phyloP scores from a whole-genome alignment of 2,113 vertebrate species.

The human region GRCh38 chr18:4517001-4517500 shows the following conservation, averaged over 20 bases:
- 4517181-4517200: background rate
- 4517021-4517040: background rate
- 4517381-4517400: background rate
- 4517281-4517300: background rate
- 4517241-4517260: background rate
- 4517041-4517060: background rate
- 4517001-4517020: background rate
- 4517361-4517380: background rate
- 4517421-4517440: background rate
- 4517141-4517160: background rate
- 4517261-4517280: background rate
- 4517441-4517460: background rate
- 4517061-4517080: background rate
- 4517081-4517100: background rate
- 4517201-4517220: background rate
- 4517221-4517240: background rate
- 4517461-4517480: background rate
- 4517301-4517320: background rate
- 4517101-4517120: background rate
- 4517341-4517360: background rate
- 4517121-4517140: background rate
- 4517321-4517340: background rate
- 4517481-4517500: background rate
- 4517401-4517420: background rate
- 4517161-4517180: background rate